Evolutionary conservation across 2,888 invertebrate genomes (phyloP), one percentile per base, ranked within the genome.

Genomic region (Cactoblastis cactorum): DNA sequence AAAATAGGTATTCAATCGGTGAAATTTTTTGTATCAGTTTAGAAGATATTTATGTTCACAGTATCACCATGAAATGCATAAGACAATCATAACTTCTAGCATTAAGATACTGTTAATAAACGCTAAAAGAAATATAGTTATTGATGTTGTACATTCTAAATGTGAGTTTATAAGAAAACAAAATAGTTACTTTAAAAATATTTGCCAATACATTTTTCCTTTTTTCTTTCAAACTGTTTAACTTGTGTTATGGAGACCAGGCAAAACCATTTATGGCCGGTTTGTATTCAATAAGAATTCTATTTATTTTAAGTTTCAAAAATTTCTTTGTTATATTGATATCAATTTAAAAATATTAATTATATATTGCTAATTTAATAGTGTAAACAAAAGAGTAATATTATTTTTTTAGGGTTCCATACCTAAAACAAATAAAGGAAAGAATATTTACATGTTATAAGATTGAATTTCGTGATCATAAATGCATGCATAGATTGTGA

Each of bases 31-130:
- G 18, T 38, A n/a, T 28, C 9, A 39, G n/a, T 32, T 48, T 12
- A 11, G 18, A 17, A 32, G 1, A 39, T 34, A 34, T 39, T 49
- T 33, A 19, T 11, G 33, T 41, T 48, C 51, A 32, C 49, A 53
- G 39, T 54, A 53, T 52, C 70, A 77, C 34, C 66, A 77, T 77
- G 77, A 78, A 69, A 78, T 78, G 78, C 67, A 63, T 69, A 71
- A 56, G 71, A 70, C 69, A 67, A 62, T 65, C 28, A 69, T 67
- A 62, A 63, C 61, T 53, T 57, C 63, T 48, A 49, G 61, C 55
- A 50, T 52, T 41, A 63, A 61, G 55, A 57, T 53, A 56, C 55
- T 61, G 43, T 53, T 66, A 43, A 28, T 61, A 58, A 67, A 66
- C 63, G 54, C 67, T 1, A 32, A 8, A 57, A 62, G 57, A 71